Percentiles rank a stretch among this genome's conserved stretches.
Conservation (phyloP, 2,888 invertebrate genomes). For the Machimus rusticus region DNA sequence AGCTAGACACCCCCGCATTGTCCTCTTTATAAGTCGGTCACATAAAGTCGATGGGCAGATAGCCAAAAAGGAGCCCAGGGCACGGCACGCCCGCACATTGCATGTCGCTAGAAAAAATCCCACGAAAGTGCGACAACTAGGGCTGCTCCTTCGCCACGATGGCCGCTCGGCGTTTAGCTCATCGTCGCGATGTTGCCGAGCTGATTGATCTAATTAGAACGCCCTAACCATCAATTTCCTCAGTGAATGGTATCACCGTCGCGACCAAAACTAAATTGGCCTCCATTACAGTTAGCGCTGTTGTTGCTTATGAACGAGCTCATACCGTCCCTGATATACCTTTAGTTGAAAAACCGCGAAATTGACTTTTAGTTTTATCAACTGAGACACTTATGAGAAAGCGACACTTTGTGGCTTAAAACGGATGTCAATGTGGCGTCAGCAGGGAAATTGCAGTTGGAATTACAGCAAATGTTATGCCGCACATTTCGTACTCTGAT, state of each 20-base stretch:
- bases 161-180: not conserved
- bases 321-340: not conserved
- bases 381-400: constrained; percentile 1
- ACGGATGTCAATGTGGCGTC: constrained; percentile 2
- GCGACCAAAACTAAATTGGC: not conserved
- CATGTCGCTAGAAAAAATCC: not conserved
- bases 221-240: constrained; percentile 13
- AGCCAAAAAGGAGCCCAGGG: not conserved
- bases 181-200: not conserved
- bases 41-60: not conserved
- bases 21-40: constrained; percentile 3
- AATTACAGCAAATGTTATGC: not conserved
- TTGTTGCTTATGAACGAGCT: not conserved
- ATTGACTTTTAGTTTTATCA: not conserved
- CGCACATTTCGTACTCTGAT: not conserved
- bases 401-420: constrained; percentile 11
- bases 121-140: not conserved
- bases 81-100: not conserved
- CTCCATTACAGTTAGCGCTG: not conserved
- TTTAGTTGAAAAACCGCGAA: not conserved
- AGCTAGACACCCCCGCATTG: not conserved
- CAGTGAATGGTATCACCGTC: not conserved
- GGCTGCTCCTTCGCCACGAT: not conserved
- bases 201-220: constrained; percentile 29
- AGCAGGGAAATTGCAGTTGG: not conserved